These are phyloP conservation scores for Calliphora vicina DNA, from an alignment of 1,140 invertebrate species.

Conservation along the genomic window DNA sequence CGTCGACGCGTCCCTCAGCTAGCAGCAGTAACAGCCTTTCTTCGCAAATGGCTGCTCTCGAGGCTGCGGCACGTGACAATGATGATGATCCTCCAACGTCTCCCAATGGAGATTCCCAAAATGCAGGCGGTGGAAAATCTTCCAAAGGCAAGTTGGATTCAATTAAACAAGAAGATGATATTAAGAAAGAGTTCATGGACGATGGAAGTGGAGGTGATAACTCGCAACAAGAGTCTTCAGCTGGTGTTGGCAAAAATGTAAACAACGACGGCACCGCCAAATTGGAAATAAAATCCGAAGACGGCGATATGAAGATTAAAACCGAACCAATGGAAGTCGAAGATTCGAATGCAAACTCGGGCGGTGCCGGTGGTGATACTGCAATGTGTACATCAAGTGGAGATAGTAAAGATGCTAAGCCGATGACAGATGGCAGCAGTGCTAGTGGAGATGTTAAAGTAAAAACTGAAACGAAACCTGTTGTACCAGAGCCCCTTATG, in stretches of 20 bases:
- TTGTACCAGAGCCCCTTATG: slow-evolving; percentile 69
- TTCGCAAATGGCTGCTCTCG: slow-evolving; percentile 76
- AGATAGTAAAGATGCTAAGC: slow-evolving; percentile 67
- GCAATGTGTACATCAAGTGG: background rate
- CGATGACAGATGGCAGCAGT: slow-evolving; percentile 54
- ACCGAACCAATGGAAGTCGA: slow-evolving; percentile 60
- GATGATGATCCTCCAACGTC: slow-evolving; percentile 72
- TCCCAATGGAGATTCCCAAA: slow-evolving; percentile 64
- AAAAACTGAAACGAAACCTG: slow-evolving; percentile 67
- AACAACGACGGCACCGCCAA: slow-evolving; percentile 74
- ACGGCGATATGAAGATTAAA: slow-evolving; percentile 64
- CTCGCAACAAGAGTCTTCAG: slow-evolving; percentile 58
- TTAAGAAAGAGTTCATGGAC: slow-evolving; percentile 72
- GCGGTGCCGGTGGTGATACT: slow-evolving; percentile 36
- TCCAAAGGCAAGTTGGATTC: slow-evolving; percentile 72
- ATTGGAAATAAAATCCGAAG: slow-evolving; percentile 70
- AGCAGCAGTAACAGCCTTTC: slow-evolving; percentile 66
- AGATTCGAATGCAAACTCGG: slow-evolving; percentile 40
- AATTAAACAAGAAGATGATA: slow-evolving; percentile 72
- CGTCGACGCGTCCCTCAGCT: slow-evolving; percentile 46
- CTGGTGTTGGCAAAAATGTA: slow-evolving; percentile 70
- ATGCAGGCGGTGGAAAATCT: slow-evolving; percentile 52
- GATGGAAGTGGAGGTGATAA: slow-evolving; percentile 64
- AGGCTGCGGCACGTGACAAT: slow-evolving; percentile 70
- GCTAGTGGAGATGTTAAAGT: slow-evolving; percentile 48